A percentile compares a stretch with the other conserved stretches of the same genome.
phyloP scores from a whole-genome alignment of 2,888 invertebrate species.

The Drosophila mulleri region DNA sequence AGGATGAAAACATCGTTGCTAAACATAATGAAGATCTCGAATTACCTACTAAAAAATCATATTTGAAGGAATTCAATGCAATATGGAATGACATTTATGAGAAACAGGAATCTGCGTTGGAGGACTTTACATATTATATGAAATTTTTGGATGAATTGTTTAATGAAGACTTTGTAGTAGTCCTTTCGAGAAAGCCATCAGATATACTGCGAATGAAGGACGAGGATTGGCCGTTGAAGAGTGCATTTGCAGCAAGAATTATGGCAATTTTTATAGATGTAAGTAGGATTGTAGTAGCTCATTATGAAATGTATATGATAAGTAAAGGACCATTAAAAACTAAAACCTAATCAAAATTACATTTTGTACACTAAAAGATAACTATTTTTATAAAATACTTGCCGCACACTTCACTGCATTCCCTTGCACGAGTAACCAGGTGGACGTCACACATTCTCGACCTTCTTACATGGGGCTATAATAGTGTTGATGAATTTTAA shows the following conservation, averaged over 20 bases:
- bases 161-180: neutral
- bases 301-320: neutral
- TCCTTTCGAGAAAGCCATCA: rapidly evolving
- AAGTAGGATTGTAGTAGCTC: neutral
- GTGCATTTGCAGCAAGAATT: neutral
- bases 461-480: no score
- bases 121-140: neutral
- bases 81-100: neutral
- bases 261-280: neutral
- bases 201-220: neutral
- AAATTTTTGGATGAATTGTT: neutral
- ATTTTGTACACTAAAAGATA: no score
- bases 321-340: no score
- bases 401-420: no score
- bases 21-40: neutral
- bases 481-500: no score
- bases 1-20: neutral
- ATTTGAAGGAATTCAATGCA: neutral
- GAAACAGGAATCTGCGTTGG: neutral
- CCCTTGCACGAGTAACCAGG: no score
- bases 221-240: neutral
- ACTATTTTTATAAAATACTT: no score
- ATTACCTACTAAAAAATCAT: neutral
- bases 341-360: no score
- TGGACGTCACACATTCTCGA: no score